A percentile compares a stretch with the other conserved stretches of the same genome.
phyloP scores from a whole-genome alignment of 2,888 invertebrate species.

The Drosophila tripunctata region DNA sequence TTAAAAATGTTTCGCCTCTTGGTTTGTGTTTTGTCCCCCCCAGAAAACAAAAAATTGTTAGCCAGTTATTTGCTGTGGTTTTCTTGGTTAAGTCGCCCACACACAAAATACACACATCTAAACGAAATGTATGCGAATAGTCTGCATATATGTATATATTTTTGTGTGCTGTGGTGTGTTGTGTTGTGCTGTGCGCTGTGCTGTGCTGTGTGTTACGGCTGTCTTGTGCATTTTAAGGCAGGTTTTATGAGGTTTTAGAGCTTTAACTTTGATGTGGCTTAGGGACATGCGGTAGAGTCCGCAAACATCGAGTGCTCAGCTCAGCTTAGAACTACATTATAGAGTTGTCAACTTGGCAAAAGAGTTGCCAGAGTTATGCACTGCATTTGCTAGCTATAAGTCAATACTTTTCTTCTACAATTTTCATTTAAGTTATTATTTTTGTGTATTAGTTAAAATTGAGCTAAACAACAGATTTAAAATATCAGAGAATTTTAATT shows the following conservation, averaged over 20 bases:
- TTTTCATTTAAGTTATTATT: neutral
- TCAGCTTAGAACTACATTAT: conserved; percentile 22
- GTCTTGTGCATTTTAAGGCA: conserved; percentile 41
- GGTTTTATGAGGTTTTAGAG: conserved; percentile 37
- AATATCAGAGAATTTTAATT: too few relatives aligned
- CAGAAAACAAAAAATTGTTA: conserved; percentile 28
- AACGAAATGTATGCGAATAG: conserved; percentile 3
- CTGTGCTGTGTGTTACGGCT: neutral
- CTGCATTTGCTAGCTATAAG: neutral
- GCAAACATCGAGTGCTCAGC: conserved; percentile 16
- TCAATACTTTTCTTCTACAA: neutral
- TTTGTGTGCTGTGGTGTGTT: neutral
- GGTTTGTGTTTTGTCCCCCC: conserved; percentile 33
- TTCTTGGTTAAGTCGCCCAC: conserved; percentile 44
- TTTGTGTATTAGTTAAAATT: too few relatives aligned
- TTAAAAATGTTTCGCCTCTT: conserved; percentile 54
- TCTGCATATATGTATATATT: neutral
- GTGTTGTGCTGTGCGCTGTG: neutral
- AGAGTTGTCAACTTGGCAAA: neutral
- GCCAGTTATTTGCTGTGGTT: conserved; percentile 54
- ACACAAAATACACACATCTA: conserved; percentile 13
- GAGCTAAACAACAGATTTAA: too few relatives aligned
- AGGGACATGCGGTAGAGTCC: conserved; percentile 24
- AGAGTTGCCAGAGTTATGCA: neutral
- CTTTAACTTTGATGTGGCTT: conserved; percentile 61